These are phyloP conservation scores for Mimachlamys varia DNA, from an alignment of 2,888 invertebrate genomes.

Conservation along the genomic window DNA sequence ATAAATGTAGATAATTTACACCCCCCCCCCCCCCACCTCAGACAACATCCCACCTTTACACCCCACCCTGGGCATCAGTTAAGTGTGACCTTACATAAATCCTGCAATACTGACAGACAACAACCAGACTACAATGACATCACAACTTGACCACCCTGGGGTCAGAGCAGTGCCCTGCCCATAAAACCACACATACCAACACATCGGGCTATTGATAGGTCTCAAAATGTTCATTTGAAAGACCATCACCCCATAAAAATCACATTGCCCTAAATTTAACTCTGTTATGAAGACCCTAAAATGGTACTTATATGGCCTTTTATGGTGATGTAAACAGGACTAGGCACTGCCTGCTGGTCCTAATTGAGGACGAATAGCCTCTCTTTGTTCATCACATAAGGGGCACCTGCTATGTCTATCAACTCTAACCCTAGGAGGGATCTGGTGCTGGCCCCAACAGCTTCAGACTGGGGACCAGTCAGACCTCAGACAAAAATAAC, in stretches of 20 bases:
- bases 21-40: too few relatives aligned
- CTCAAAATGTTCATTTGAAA: constrained; percentile 5
- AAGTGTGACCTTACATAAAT: constrained; percentile 21
- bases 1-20: too few relatives aligned
- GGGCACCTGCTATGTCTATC: constrained; percentile 29
- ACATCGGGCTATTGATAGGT: background rate
- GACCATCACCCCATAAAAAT: background rate
- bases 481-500: background rate
- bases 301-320: constrained; percentile 27
- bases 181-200: constrained; percentile 14
- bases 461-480: background rate
- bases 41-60: too few relatives aligned
- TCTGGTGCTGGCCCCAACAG: background rate
- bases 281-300: background rate
- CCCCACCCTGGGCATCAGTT: background rate
- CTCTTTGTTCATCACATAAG: background rate
- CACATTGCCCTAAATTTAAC: background rate
- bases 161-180: background rate
- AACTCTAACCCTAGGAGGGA: background rate
- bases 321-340: background rate
- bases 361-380: background rate
- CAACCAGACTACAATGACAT: background rate
- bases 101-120: background rate
- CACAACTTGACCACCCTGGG: background rate
- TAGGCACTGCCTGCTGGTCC: background rate